Conservation (phyloP, 2,797 vertebrate genomes). For the Etheostoma perlongum region DNA sequence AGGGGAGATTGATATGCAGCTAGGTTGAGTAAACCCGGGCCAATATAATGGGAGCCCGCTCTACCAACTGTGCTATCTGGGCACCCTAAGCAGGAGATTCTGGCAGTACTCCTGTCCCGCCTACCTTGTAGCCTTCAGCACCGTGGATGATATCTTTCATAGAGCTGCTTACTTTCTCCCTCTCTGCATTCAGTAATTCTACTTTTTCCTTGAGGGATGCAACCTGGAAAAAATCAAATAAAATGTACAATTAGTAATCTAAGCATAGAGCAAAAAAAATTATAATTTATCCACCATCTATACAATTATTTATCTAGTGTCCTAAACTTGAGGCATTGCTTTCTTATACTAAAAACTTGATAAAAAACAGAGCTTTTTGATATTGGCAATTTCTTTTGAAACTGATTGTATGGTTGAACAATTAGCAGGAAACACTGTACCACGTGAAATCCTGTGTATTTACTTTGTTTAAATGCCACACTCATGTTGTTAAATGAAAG, state of each 20-base stretch:
- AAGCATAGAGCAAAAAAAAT: background rate
- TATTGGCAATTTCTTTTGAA: no score
- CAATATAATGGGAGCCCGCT: no score
- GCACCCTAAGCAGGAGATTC: background rate
- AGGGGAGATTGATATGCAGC: no score
- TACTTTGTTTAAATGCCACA: background rate
- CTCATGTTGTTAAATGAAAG: slow-evolving; percentile 5
- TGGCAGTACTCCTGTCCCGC: background rate
- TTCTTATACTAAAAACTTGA: background rate
- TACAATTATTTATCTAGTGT: background rate
- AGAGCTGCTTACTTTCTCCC: slow-evolving; percentile 88
- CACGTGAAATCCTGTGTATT: background rate
- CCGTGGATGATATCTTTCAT: slow-evolving; percentile 94
- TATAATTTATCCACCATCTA: background rate
- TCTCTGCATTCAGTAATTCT: slow-evolving; percentile 85
- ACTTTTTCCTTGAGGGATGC: slow-evolving; percentile 87
- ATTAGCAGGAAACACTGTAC: background rate
- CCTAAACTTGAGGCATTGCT: background rate
- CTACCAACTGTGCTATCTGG: no score
- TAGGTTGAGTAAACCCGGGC: no score
- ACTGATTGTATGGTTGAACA: no score
- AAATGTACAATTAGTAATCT: background rate
- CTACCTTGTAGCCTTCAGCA: slow-evolving; percentile 96
- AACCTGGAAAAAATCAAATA: slow-evolving; percentile 70
- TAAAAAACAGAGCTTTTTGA: background rate